These are phyloP conservation scores for Orgyia antiqua DNA, from an alignment of 2,888 invertebrate species.

Conservation along the genomic window DNA sequence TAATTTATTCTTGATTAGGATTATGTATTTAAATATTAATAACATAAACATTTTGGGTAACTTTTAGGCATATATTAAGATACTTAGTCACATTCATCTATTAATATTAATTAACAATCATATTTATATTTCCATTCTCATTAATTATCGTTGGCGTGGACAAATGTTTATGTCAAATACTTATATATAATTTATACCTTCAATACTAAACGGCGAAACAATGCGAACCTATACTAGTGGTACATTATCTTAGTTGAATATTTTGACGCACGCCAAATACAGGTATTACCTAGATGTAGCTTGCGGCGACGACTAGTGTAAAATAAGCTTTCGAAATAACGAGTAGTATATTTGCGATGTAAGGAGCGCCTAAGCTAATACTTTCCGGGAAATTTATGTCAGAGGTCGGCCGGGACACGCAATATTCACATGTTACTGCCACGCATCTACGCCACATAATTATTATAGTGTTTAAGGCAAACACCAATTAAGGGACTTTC, in stretches of 20 bases:
- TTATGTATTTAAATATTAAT: too few relatives aligned
- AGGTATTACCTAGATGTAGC: slow-evolving; percentile 32
- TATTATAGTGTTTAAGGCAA: slow-evolving; percentile 49
- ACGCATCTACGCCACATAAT: slow-evolving; percentile 47
- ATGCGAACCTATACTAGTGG: slow-evolving; percentile 16
- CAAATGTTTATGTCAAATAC: slow-evolving; percentile 23
- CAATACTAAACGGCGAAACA: slow-evolving; percentile 18
- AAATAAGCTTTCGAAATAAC: slow-evolving; percentile 59
- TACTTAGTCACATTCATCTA: too few relatives aligned
- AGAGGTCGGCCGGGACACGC: slow-evolving; percentile 50
- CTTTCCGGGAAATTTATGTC: slow-evolving; percentile 57
- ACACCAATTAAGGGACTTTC: slow-evolving; percentile 51
- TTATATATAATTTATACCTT: slow-evolving; percentile 13
- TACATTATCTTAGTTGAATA: slow-evolving; percentile 25
- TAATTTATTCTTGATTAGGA: too few relatives aligned
- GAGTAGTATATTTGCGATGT: slow-evolving; percentile 50
- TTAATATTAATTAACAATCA: too few relatives aligned
- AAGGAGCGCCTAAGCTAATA: slow-evolving; percentile 48
- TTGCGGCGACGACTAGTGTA: slow-evolving; percentile 39
- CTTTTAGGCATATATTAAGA: too few relatives aligned
- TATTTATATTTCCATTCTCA: background rate
- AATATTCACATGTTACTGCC: slow-evolving; percentile 40
- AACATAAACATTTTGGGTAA: too few relatives aligned
- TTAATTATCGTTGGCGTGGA: slow-evolving; percentile 15
- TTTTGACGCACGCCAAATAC: slow-evolving; percentile 36